Conservation (phyloP, 2,888 invertebrate genomes). For the Helobdella robusta region DNA sequence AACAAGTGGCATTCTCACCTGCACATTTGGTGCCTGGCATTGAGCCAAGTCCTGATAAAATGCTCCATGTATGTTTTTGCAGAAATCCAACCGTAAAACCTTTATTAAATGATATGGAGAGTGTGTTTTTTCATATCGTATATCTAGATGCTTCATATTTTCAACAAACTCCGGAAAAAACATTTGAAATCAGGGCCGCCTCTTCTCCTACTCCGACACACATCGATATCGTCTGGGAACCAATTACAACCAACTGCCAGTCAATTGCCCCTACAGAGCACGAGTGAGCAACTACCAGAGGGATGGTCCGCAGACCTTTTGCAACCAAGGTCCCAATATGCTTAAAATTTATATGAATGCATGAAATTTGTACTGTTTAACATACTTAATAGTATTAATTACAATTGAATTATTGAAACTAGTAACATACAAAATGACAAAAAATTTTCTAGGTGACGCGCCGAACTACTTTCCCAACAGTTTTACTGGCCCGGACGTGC, state of each 20-base stretch:
- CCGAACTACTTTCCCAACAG: constrained; percentile 97
- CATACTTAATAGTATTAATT: no score
- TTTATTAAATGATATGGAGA: no score
- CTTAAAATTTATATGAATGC: no score
- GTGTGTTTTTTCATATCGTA: no score
- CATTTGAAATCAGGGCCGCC: constrained; percentile 47
- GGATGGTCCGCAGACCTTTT: constrained; percentile 69
- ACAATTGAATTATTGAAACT: no score
- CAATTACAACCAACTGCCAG: constrained; percentile 77
- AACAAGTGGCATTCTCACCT: constrained; percentile 83
- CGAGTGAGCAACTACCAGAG: constrained; percentile 68
- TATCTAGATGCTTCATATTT: no score
- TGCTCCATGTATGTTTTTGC: constrained; percentile 66
- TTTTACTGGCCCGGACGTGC: constrained; percentile 69
- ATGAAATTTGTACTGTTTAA: no score
- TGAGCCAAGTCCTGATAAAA: constrained; percentile 84
- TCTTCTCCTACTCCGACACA: constrained; percentile 68
- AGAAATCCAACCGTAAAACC: no score
- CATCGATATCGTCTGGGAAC: constrained; percentile 81
- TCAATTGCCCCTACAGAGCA: constrained; percentile 76
- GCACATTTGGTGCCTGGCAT: constrained; percentile 83
- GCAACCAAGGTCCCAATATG: neutral
- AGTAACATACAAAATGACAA: no score
- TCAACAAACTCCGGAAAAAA: no score
- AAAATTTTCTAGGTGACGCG: constrained; percentile 56